Base-by-base conservation (phyloP, 2,888 invertebrate species). In the Raillietiella orientalis region DNA sequence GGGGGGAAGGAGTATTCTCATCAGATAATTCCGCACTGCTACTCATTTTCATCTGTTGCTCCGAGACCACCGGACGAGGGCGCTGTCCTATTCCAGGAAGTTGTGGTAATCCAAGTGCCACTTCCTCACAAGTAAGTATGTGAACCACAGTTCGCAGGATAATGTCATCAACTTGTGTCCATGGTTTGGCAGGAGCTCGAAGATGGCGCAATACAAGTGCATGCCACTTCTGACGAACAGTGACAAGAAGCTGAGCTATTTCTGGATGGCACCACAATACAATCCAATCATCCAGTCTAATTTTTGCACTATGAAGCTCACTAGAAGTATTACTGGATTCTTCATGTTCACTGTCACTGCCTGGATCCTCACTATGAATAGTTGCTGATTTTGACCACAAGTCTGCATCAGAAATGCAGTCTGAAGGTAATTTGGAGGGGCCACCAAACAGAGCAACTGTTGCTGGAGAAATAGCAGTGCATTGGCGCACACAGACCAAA, bases 361-460 rank as follows among this genome's bases (percentile, higher is more conserved):
- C 41, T 22, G 28, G 20, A 19, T 30, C 30, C 17, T 13, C n/a
- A n/a, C n/a, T n/a, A n/a, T n/a, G n/a, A n/a, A n/a, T n/a, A n/a
- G n/a, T n/a, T n/a, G n/a, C n/a, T n/a, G n/a, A n/a, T n/a, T n/a
- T n/a, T n/a, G n/a, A n/a, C n/a, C n/a, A n/a, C n/a, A n/a, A n/a
- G n/a, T n/a, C n/a, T n/a, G n/a, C n/a, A n/a, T n/a, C n/a, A n/a
- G n/a, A n/a, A n/a, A n/a, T n/a, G n/a, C n/a, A n/a, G n/a, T 46
- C 44, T 9, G 39, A 33, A 1, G 62, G 56, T 29, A 67, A 44
- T 24, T 65, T 42, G 16, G 60, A 42, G 1, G 69, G 64, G 1
- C 72, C 72, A 9, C 65, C 63, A 36, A 74, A 66, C 16, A 84
- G 38, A 0, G 70, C 62, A 6, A 84, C 62, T 2, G 74, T 65